A percentile compares a stretch with the other conserved stretches of the same genome.
phyloP scores from a whole-genome alignment of 53 echinoderm and acorn worm species.

The Temnopleurus reevesii region DNA sequence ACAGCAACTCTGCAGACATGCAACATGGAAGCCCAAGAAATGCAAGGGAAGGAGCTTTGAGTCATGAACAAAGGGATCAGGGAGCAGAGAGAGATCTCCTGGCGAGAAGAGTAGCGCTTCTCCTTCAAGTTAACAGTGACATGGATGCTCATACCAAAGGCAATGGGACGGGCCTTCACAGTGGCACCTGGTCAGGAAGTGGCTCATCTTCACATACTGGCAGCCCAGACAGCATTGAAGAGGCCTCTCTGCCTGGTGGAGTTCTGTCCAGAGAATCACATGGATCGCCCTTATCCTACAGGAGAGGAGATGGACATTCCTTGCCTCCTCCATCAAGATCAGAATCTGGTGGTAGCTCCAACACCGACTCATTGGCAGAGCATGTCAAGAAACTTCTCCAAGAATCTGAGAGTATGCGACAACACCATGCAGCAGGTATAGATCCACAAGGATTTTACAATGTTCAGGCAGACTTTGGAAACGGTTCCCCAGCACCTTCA shows the following conservation, averaged over 20 bases:
- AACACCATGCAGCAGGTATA: constrained; percentile 53
- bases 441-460: constrained; percentile 17
- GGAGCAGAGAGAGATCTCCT: constrained; percentile 70
- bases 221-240: constrained; percentile 95
- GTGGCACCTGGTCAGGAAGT: constrained; percentile 62
- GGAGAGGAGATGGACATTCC: constrained; percentile 58
- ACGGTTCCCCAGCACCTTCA: constrained; percentile 67
- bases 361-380: constrained; percentile 76
- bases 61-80: neutral
- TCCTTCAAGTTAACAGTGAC: constrained; percentile 67
- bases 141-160: neutral
- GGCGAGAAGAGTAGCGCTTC: constrained; percentile 82
- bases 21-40: neutral
- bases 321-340: constrained; percentile 41
- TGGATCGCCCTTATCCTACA: constrained; percentile 40
- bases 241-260: constrained; percentile 45
- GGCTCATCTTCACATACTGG: constrained; percentile 81
- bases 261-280: constrained; percentile 2
- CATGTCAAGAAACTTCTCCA: constrained; percentile 69
- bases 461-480: constrained; percentile 32
- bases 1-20: neutral
- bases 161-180: constrained; percentile 16
- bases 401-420: constrained; percentile 69
- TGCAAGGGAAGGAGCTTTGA: neutral
- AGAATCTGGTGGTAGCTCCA: constrained; percentile 67